Evolutionary conservation across 2,797 vertebrate genomes (phyloP), one percentile per base, ranked within the genome.

Genomic region (Lithobates pipiens): DNA sequence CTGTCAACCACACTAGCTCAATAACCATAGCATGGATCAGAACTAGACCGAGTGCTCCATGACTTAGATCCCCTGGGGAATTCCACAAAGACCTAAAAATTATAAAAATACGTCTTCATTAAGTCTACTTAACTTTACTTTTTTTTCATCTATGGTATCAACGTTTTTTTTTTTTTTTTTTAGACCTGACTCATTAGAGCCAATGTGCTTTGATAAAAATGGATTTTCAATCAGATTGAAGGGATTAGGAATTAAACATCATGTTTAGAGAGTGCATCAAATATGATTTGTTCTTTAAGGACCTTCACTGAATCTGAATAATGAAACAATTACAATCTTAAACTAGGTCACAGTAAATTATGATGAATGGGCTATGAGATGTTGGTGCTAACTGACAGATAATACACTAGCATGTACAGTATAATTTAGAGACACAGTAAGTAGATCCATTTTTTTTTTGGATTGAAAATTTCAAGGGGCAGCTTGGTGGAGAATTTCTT

Each of bases 311-410:
- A 42, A 68, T 83, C 23, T 54, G 61, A 82, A 75, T 74, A 74
- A 82, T 82, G 73, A 76, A 76, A 82, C 61, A 76, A 76, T 83
- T 75, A 83, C 81, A 68, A 69, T 73, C 73, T 69, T 65, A 83
- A 76, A 54, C 42, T 76, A 76, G 81, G 81, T 83, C 73, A 54
- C 81, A 27, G 27, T 76, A 76, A 83, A 76, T 83, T 23, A 75
- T 82, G 80, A 82, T 75, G 36, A 74, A 82, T 82, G 16, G n/a
- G 44, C 32, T 71, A 61, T 61, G 69, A 13, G 68, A 23, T 70
- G 63, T 80, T 42, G 18, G 32, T 57, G 69, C 57, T 10, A 50
- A 71, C 27, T 71, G 50, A 39, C 50, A 72, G 4, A 18, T 63
- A n/a, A 10, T 73, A 21, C 34, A 15, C 23, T 39, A 2, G 34